Base-by-base conservation (phyloP, 2,797 vertebrate genomes). In the Coreius guichenoti region DNA sequence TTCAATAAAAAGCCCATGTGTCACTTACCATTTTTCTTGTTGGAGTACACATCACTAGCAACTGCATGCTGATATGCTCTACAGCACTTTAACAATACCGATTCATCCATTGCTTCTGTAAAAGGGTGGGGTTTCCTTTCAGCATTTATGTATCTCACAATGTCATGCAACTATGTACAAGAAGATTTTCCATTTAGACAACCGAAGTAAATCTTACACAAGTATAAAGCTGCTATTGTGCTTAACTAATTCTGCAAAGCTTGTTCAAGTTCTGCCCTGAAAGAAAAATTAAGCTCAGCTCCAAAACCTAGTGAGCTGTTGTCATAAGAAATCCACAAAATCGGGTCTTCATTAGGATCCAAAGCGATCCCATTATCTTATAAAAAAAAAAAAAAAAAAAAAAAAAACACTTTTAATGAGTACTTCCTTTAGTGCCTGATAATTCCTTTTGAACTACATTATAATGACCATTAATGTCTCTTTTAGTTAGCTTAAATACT, bases 121-220 rank as follows among this genome's bases (percentile, higher is more conserved):
- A 51, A 54, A 82, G 74, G 80, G 80, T 76, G 69, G 69, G 45
- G 80, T 72, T 89, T 89, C 86, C 86, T 87, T 63, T 80, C 51
- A 72, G 17, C 17, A 33, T 43, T n/a, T 12, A 21, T 23, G 8
- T 31, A 73, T 86, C 45, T 81, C 43, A 63, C 49, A 26, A 73
- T 56, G 36, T 8, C 16, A 47, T 61, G 36, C 14, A 43, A 21
- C 29, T 33, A 29, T 65, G 36, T 65, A 39, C 33, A n/a, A 58
- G 0, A 58, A 3, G 17, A 19, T 8, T 8, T 36, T 39, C 26
- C 4, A 69, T 39, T 26, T 19, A 69, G 29, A 76, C 49, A 69
- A 69, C 31, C n/a, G 1, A 51, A 11, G 31, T 7, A 72, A 21
- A 26, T 21, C 3, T 58, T 58, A 43, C 65, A 36, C 21, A 54